These are phyloP conservation scores for Drosophila murphyi DNA, from an alignment of 1,140 invertebrate species.

Conservation along the genomic window DNA sequence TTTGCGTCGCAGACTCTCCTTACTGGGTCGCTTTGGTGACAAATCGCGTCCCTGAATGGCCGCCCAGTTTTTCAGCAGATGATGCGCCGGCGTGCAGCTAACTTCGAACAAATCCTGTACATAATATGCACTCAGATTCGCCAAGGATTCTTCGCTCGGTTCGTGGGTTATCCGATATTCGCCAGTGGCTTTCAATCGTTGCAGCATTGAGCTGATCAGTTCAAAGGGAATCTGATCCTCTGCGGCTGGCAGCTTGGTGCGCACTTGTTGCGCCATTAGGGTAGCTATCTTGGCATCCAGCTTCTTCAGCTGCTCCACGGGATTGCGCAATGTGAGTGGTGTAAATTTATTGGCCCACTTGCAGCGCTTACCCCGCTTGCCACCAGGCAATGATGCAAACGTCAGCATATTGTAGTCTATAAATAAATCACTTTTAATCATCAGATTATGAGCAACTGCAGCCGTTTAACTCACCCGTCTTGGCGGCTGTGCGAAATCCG, in stretches of 20 bases:
- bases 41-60: constrained; percentile 70
- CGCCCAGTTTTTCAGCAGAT: constrained; percentile 69
- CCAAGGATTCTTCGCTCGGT: constrained; percentile 19
- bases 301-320: constrained; percentile 62
- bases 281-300: constrained; percentile 46
- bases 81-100: constrained; percentile 43
- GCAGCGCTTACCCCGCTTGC: constrained; percentile 43
- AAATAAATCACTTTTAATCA: not conserved
- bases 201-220: constrained; percentile 36
- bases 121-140: constrained; percentile 52
- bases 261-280: constrained; percentile 58
- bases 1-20: not conserved
- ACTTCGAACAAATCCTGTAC: constrained; percentile 62
- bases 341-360: constrained; percentile 82
- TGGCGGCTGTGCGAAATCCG: constrained; percentile 69
- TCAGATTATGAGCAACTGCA: not conserved
- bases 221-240: constrained; percentile 36
- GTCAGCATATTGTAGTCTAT: constrained; percentile 63
- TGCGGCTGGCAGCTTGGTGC: constrained; percentile 5
- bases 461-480: constrained; percentile 50
- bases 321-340: constrained; percentile 64
- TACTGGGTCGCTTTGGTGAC: constrained; percentile 46
- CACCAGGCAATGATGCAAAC: constrained; percentile 32
- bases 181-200: not conserved
- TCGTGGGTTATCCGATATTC: constrained; percentile 35